These are phyloP conservation scores for Danio kyathit DNA, from an alignment of 2,797 vertebrate genomes.

Conservation along the genomic window DNA sequence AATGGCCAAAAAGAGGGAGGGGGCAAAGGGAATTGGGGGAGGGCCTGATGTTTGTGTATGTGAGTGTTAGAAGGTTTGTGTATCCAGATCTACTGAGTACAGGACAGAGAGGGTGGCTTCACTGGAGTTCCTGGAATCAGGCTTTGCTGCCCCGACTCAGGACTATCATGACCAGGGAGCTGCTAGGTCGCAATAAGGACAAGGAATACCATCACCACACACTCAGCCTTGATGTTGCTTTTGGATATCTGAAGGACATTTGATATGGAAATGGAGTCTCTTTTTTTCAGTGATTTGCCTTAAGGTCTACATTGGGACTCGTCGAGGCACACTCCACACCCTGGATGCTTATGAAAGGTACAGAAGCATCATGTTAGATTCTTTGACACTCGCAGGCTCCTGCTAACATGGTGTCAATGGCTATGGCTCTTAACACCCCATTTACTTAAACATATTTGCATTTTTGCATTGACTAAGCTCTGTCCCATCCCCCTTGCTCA, in stretches of 20 bases:
- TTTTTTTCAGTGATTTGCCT: constrained; percentile 7
- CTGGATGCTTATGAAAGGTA: constrained; percentile 75
- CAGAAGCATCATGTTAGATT: constrained; percentile 53
- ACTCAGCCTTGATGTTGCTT: not conserved
- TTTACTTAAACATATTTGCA: constrained; percentile 71
- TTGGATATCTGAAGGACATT: constrained; percentile 44
- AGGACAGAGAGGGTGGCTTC: constrained; percentile 66
- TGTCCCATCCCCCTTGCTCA: constrained; percentile 24
- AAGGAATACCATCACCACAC: constrained; percentile 20
- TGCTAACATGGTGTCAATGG: constrained; percentile 69
- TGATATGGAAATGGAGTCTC: constrained; percentile 59
- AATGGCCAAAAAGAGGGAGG: constrained; percentile 94
- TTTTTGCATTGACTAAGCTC: constrained; percentile 43
- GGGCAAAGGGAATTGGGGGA: constrained; percentile 77
- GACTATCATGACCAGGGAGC: constrained; percentile 76
- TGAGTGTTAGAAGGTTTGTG: constrained; percentile 62
- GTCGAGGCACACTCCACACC: constrained; percentile 41
- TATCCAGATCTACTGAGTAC: constrained; percentile 58
- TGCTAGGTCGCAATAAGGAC: not conserved
- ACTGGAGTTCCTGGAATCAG: constrained; percentile 72
- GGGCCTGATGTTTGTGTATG: constrained; percentile 65
- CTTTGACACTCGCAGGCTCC: constrained; percentile 62
- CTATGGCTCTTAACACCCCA: constrained; percentile 74
- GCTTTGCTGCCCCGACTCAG: constrained; percentile 82
- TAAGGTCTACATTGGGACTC: constrained; percentile 24